These are phyloP conservation scores for Microplitis demolitor DNA, from an alignment of 1,140 invertebrate species.

Conservation along the genomic window DNA sequence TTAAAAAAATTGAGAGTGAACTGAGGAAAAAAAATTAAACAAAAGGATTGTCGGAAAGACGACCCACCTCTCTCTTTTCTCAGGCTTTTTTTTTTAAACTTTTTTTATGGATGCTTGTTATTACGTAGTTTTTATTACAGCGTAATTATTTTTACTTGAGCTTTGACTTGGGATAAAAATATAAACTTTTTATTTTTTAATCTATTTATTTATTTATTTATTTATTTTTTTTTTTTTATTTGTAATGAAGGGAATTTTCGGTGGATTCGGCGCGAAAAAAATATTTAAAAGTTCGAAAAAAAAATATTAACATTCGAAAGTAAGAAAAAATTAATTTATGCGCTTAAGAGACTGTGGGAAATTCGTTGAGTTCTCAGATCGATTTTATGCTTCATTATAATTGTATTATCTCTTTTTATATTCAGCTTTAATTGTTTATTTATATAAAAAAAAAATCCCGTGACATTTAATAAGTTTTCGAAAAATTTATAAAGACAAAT, in stretches of 20 bases:
- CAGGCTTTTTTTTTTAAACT: constrained; percentile 1
- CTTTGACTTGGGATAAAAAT: neutral
- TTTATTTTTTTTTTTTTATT: neutral
- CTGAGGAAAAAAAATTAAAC: constrained; percentile 10
- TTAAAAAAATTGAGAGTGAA: constrained; percentile 3
- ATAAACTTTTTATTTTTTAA: neutral
- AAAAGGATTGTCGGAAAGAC: constrained; percentile 1
- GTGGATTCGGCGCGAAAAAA: neutral
- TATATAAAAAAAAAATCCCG: neutral
- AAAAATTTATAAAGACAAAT: too few relatives aligned
- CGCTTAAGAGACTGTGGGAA: constrained; percentile 4
- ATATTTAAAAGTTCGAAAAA: neutral
- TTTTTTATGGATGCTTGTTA: neutral
- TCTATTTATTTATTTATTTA: neutral
- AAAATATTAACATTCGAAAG: neutral
- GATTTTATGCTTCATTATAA: constrained; percentile 3
- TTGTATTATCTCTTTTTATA: neutral
- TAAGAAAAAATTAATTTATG: constrained; percentile 9
- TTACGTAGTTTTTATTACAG: neutral
- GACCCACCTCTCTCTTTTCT: constrained; percentile 10
- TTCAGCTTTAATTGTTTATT: neutral
- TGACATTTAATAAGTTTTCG: too few relatives aligned
- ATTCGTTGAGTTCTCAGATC: neutral
- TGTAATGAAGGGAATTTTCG: neutral
- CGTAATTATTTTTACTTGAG: neutral